Conservation (phyloP, 1,140 invertebrate species). For the Medauroidea extradentata region DNA sequence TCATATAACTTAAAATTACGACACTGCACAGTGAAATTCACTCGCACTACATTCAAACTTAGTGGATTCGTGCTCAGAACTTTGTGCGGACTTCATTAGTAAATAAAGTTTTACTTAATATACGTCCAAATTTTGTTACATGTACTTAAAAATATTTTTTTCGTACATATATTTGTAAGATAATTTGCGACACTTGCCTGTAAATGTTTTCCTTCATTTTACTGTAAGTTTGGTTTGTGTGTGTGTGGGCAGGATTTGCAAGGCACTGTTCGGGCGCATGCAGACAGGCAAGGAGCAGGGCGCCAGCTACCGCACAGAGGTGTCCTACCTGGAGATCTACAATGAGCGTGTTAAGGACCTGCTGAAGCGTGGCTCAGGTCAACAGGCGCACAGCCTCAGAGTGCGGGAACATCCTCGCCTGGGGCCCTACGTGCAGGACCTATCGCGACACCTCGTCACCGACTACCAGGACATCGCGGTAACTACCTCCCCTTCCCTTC, state of each 20-base stretch:
- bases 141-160: too few species aligned
- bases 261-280: conserved; percentile 69
- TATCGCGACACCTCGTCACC: conserved; percentile 79
- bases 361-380: conserved; percentile 61
- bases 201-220: too few species aligned
- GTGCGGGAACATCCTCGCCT: conserved; percentile 88
- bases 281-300: conserved; percentile 73
- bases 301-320: conserved; percentile 76
- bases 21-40: too few species aligned
- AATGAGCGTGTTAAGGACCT: conserved; percentile 88
- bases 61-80: too few species aligned
- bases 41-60: too few species aligned
- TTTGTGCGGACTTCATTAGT: too few species aligned
- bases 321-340: conserved; percentile 88
- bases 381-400: conserved; percentile 57
- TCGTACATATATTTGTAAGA: too few species aligned
- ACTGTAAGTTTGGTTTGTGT: too few species aligned
- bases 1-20: too few species aligned
- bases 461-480: conserved; percentile 82
- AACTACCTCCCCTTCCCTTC: conserved; percentile 23
- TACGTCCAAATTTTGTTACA: too few species aligned
- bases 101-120: too few species aligned
- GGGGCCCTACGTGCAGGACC: conserved; percentile 91
- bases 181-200: too few species aligned
- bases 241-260: conserved; percentile 59